Percentiles rank a stretch among this genome's conserved stretches.
Conservation (phyloP, 35 echinoderm and acorn worm genomes). For the Chiridota heheva region DNA sequence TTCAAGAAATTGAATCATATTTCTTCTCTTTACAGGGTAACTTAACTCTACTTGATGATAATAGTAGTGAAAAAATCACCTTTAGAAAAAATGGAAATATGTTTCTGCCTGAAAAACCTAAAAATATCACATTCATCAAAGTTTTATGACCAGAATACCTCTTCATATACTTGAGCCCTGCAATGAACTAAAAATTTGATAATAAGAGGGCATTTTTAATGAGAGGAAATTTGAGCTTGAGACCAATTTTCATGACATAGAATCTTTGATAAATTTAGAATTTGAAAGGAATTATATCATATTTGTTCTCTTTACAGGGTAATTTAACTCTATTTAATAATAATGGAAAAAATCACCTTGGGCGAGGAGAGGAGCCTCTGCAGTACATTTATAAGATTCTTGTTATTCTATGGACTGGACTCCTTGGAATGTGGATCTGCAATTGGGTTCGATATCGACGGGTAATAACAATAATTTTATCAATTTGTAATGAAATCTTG, state of each 20-base stretch:
- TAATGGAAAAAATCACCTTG: slow-evolving; percentile 55
- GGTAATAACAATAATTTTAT: slow-evolving; percentile 33
- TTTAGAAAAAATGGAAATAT: slow-evolving; percentile 51
- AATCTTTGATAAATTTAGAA: not conserved
- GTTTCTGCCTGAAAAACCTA: too few relatives aligned
- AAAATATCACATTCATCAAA: not conserved
- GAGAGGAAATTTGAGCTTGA: not conserved
- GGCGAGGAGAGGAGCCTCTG: slow-evolving; percentile 55
- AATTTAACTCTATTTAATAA: slow-evolving; percentile 64
- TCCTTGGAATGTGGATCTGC: slow-evolving; percentile 57
- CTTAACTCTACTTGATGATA: slow-evolving; percentile 57
- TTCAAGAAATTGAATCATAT: too few relatives aligned
- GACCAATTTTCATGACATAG: not conserved
- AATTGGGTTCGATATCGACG: slow-evolving; percentile 65
- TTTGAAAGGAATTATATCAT: too few relatives aligned
- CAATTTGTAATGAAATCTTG: too few relatives aligned
- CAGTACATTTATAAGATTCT: slow-evolving; percentile 64
- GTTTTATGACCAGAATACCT: not conserved
- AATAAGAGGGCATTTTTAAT: not conserved
- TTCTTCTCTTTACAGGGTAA: slow-evolving; percentile 40
- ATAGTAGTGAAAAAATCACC: slow-evolving; percentile 50
- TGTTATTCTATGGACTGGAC: slow-evolving; percentile 43
- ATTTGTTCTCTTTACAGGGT: slow-evolving; percentile 29
- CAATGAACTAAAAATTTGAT: not conserved
- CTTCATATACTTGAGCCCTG: not conserved